These are phyloP conservation scores for Coenobita brevimanus DNA, from an alignment of 1,140 invertebrate genomes.

Conservation along the genomic window DNA sequence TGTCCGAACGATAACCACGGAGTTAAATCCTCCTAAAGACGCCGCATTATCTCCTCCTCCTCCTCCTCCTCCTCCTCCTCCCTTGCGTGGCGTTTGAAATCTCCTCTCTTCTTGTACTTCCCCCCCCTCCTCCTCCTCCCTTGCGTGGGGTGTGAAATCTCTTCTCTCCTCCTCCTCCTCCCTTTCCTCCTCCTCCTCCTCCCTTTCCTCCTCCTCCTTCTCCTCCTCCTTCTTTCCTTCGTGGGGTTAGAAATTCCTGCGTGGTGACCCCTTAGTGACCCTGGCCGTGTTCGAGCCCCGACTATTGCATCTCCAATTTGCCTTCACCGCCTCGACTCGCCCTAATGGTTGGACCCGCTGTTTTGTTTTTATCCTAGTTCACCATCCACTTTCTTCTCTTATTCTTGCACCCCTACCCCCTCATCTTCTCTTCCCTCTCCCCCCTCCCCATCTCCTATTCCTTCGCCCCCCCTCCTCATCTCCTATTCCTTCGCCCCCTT, in stretches of 20 bases:
- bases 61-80: not conserved
- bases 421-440: not conserved
- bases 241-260: not conserved
- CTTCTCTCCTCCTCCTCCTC: not conserved
- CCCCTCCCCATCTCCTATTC: not conserved
- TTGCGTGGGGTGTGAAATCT: not conserved
- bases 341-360: not conserved
- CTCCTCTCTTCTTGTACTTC: not conserved
- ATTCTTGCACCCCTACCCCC: not conserved
- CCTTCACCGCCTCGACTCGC: not conserved
- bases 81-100: not conserved
- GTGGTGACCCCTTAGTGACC: slow-evolving; percentile 28
- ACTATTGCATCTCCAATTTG: slow-evolving; percentile 45
- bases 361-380: not conserved
- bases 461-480: not conserved
- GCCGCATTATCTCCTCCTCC: not conserved
- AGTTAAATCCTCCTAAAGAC: not conserved
- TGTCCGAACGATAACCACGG: not conserved
- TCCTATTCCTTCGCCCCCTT: not conserved
- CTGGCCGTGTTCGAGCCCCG: slow-evolving; percentile 15
- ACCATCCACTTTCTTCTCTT: no score
- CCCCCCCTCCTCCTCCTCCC: not conserved
- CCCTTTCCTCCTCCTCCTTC: not conserved
- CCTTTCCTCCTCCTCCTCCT: not conserved
- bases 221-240: not conserved